Base-by-base conservation (phyloP, 2,797 vertebrate genomes). In the Bucorvus abyssinicus region DNA sequence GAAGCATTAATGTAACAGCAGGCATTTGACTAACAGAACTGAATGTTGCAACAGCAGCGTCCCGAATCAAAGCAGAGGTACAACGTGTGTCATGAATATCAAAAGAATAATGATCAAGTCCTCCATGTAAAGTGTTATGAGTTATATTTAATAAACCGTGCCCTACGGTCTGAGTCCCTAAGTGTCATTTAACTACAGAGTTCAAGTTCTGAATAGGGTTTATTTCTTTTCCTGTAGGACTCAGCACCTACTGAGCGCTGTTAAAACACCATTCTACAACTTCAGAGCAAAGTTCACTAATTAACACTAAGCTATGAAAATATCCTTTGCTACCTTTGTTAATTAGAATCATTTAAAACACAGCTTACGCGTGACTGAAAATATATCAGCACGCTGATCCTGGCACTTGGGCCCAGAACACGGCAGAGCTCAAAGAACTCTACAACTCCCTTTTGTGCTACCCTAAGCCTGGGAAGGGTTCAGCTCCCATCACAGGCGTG, bases 81-180 rank as follows among this genome's bases (percentile, higher is more conserved):
- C 1, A 12, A 92, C 88, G 57, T 61, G 34, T 93, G 87, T 88
- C 87, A 42, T 19, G 69, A 91, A 92, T 94, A 91, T 73, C 87
- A 94, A 95, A 95, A 87, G 70, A 94, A 90, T 80, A 87, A 81
- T 36, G 50, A 95, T 84, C 38, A 94, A 88, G 78, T 85, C 15
- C 15, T 89, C 65, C 87, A 78, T 83, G 40, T 70, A 88, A 96
- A 93, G 87, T 84, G 76, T 75, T 52, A 74, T 84, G n/a, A 79
- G 85, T 79, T 82, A 95, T 84, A 93, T 92, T 95, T 93, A 93
- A 96, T 92, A 92, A 94, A 88, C 59, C 59, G 24, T 80, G 74
- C 42, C 61, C 67, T 52, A 47, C 29, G 34, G 52, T 82, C 49
- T 80, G 64, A 96, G 50, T 68, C 42, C 26, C 32, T 93, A 79